A percentile compares a stretch with the other conserved stretches of the same genome.
phyloP scores from a whole-genome alignment of 2,888 invertebrate genomes.

The Platycheirus albimanus region DNA sequence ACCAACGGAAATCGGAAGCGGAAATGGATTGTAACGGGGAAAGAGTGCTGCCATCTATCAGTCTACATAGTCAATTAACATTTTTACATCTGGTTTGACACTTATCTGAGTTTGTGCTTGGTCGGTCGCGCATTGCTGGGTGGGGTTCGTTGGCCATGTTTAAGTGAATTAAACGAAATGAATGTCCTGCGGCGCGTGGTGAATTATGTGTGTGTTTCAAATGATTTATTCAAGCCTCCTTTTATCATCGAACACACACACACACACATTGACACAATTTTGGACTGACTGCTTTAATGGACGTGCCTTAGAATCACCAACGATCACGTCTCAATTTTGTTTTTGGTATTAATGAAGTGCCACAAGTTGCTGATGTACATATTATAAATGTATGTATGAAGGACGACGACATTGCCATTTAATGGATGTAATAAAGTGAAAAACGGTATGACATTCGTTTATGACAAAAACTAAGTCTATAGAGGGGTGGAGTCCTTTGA shows the following conservation, averaged over 20 bases:
- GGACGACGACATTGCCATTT: constrained; percentile 43
- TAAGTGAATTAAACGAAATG: constrained; percentile 21
- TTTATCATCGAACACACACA: not conserved
- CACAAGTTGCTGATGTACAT: constrained; percentile 48
- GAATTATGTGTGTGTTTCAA: constrained; percentile 13
- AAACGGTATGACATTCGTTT: constrained; percentile 24
- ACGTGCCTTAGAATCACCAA: constrained; percentile 8
- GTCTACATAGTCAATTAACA: constrained; percentile 17
- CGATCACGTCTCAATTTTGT: constrained; percentile 61
- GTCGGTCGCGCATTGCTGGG: too few species aligned
- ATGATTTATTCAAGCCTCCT: constrained; percentile 24
- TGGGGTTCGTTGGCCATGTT: not conserved
- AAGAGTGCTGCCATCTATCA: not conserved
- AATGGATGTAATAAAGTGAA: constrained; percentile 33
- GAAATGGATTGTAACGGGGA: constrained; percentile 14
- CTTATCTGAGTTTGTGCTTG: not conserved
- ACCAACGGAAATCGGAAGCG: constrained; percentile 2
- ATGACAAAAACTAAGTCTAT: not conserved
- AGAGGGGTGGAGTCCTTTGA: not conserved
- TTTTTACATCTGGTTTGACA: constrained; percentile 12
- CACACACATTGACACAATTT: not conserved
- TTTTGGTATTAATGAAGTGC: constrained; percentile 62
- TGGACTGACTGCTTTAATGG: not conserved
- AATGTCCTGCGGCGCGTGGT: not conserved
- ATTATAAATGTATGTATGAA: not conserved